These are phyloP conservation scores for Elymnias hypermnestra DNA, from an alignment of 1,140 invertebrate genomes.

Conservation along the genomic window DNA sequence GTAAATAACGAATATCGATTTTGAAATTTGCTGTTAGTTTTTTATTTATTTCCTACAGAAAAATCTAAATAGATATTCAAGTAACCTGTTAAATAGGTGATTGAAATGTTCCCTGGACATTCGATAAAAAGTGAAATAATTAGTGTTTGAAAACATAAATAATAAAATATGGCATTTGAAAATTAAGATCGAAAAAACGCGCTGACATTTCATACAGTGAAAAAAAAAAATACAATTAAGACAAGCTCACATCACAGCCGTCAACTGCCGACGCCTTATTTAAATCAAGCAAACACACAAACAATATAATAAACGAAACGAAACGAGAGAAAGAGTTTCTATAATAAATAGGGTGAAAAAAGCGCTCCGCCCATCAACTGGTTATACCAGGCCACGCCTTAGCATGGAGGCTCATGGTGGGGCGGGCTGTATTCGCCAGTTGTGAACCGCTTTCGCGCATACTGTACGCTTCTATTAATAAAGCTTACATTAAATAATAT, in stretches of 20 bases:
- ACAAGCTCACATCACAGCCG: slow-evolving; percentile 10
- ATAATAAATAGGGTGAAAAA: slow-evolving; percentile 46
- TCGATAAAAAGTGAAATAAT: not conserved
- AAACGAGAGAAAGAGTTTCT: slow-evolving; percentile 43
- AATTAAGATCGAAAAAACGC: no score
- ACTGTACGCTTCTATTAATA: slow-evolving; percentile 2
- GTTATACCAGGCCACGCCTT: slow-evolving; percentile 36
- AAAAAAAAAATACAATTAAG: slow-evolving; percentile 25
- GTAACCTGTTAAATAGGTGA: no score
- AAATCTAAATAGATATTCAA: no score
- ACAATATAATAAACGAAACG: slow-evolving; percentile 56
- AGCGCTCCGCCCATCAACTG: slow-evolving; percentile 33
- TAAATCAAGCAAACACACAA: slow-evolving; percentile 27
- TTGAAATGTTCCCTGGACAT: not conserved
- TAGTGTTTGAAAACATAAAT: no score
- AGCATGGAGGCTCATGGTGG: slow-evolving; percentile 18
- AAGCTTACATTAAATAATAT: not conserved
- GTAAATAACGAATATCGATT: no score
- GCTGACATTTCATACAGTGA: slow-evolving; percentile 4
- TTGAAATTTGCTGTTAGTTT: no score
- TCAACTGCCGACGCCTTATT: slow-evolving; percentile 29
- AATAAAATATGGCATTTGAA: no score
- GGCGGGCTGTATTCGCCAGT: slow-evolving; percentile 50
- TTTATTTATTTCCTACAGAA: no score
- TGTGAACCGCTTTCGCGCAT: slow-evolving; percentile 36